Conservation (phyloP, 2,113 vertebrate genomes). For the Octodon degus region DNA sequence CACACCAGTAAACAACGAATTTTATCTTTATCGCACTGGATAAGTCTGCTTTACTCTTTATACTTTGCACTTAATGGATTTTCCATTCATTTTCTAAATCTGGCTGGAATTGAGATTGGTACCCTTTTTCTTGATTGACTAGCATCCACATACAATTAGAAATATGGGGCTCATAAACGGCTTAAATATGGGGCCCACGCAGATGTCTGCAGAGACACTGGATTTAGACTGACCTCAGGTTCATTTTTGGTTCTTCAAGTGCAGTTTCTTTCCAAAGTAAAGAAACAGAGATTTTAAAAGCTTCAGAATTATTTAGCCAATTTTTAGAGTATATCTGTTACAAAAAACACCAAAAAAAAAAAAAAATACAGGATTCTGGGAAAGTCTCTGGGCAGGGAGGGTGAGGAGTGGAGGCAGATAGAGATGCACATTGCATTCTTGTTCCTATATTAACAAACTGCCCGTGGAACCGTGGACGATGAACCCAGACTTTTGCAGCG, state of each 20-base stretch:
- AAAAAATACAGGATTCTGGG: background rate
- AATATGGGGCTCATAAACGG: background rate
- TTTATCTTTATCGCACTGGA: background rate
- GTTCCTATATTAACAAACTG: background rate
- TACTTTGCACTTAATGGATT: background rate
- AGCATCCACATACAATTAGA: background rate
- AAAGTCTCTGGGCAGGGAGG: background rate
- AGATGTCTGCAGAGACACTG: background rate
- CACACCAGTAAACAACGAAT: background rate
- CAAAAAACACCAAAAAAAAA: background rate
- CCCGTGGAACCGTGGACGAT: background rate
- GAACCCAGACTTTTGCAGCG: constrained; percentile 29
- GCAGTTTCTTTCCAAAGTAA: background rate
- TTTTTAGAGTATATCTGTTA: background rate
- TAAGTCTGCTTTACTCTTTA: background rate
- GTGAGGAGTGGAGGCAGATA: too few species aligned
- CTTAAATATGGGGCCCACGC: background rate
- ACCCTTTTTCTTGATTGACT: background rate
- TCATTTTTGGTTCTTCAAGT: background rate
- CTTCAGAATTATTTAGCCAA: background rate
- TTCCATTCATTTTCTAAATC: background rate
- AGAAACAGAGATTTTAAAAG: background rate
- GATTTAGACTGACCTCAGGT: background rate
- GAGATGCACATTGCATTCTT: background rate
- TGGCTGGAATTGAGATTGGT: background rate